Base-by-base conservation (phyloP, 2,888 invertebrate genomes). In the Mythimna pallens region DNA sequence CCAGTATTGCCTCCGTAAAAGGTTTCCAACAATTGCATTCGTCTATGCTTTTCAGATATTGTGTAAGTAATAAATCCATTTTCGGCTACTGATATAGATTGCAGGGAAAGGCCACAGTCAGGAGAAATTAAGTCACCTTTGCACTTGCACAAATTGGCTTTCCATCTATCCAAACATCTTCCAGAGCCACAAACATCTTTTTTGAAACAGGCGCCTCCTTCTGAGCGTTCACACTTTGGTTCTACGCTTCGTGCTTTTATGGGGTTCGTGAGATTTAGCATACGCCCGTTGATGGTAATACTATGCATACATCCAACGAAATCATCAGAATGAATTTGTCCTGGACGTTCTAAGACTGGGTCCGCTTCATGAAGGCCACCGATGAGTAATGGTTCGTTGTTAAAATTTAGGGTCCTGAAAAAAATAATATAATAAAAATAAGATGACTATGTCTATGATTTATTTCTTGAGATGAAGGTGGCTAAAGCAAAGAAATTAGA, bases 271-370 rank as follows among this genome's bases (percentile, higher is more conserved):
- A 99, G 95, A 90, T 99, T 99, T 36, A 99, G 91, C 1, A 97
- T 96, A 34, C 98, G 97, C 6, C 99, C 99, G 89, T 99, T 99
- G 69, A 99, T 97, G 0, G 98, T 97, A 3, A 99, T 98, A 84
- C 98, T 98, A 89, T 99, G 99, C 83, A 99, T 97, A 90, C 99
- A 99, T 8, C 99, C 99, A 22, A 99, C 98, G 76, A 99, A 97
- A 91, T 99, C 99, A 90, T 99, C 99, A 0, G 99, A 98, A 88
- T 98, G 98, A 55, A 99, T 97, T 94, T 99, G 99, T 0, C 98
- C 99, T 0, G 98, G 98, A 61, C 99, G 97, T 91, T 99, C 98
- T 40, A 99, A 93, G 0, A 99, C 97, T 20, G 99, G 98, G 93
- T 98, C 98, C 0, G 99, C 98, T 83, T 97, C 97, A 62, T 97